A percentile compares a stretch with the other conserved stretches of the same genome.
Evolutionary conservation across 2,888 invertebrate species (phyloP).

Genomic region (Marronus borbonicus): DNA sequence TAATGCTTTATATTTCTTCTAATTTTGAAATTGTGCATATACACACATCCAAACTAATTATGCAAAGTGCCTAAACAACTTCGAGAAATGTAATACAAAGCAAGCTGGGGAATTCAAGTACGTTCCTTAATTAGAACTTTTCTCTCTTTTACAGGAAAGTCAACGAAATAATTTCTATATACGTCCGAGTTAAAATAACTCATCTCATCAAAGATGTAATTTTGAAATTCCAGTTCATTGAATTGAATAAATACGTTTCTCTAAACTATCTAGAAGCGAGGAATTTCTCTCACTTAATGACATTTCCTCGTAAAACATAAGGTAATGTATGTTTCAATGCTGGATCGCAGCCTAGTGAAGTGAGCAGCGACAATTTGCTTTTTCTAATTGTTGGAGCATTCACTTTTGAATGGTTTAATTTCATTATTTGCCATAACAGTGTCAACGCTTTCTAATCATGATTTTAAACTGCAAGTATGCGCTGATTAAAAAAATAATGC

Average conservation of each 20-base stretch:
- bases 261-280: conserved; percentile 1
- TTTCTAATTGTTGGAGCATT: not conserved
- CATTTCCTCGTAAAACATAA: not conserved
- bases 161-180: too few species aligned
- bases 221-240: not conserved
- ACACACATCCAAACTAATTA: too few species aligned
- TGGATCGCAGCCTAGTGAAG: not conserved
- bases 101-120: too few species aligned
- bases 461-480: not conserved
- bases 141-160: too few species aligned
- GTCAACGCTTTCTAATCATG: not conserved
- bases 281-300: not conserved
- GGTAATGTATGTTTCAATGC: not conserved
- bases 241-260: conserved; percentile 3
- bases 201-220: not conserved
- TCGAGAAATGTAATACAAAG: too few species aligned
- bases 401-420: not conserved
- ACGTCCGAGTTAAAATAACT: not conserved
- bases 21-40: too few species aligned
- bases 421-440: not conserved
- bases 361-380: not conserved
- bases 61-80: too few species aligned
- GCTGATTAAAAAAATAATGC: too few species aligned
- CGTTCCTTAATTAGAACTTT: too few species aligned
- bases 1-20: too few species aligned